A percentile compares a stretch with the other conserved stretches of the same genome.
phyloP scores from a whole-genome alignment of 35 echinoderm and acorn worm species.

The Strongylocentrotus purpuratus region DNA sequence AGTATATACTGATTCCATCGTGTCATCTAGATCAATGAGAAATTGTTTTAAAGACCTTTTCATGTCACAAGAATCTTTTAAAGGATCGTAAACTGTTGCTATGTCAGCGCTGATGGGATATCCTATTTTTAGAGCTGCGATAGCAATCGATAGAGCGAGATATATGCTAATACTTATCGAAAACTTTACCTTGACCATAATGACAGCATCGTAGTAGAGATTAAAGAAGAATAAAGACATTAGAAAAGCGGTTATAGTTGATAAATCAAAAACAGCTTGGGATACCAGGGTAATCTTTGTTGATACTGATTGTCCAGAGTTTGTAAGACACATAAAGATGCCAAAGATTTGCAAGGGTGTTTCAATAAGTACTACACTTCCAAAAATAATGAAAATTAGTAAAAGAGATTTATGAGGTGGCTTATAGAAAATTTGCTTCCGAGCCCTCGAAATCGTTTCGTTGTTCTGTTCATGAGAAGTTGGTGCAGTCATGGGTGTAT shows the following conservation, averaged over 20 bases:
- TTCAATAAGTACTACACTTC: background rate
- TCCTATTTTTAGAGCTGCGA: background rate
- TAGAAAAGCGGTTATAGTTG: background rate
- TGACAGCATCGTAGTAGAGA: conserved; percentile 8
- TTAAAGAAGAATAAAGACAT: background rate
- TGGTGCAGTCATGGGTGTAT: too few species aligned
- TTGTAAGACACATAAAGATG: background rate
- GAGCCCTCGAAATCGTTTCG: background rate
- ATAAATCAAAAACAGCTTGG: background rate
- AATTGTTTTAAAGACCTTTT: background rate
- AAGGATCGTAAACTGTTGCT: background rate
- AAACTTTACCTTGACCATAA: background rate
- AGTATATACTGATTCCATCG: background rate
- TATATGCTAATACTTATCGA: background rate
- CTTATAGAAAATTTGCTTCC: background rate
- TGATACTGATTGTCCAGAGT: background rate
- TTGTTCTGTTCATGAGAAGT: background rate
- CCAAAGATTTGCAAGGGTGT: background rate
- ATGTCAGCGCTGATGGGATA: background rate
- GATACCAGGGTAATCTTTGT: background rate
- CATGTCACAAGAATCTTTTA: background rate
- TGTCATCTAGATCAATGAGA: background rate
- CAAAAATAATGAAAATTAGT: background rate
- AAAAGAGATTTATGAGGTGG: background rate
- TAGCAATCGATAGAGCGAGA: background rate